Base-by-base conservation (phyloP, 2,113 vertebrate species). In the Cyanoderma ruficeps region DNA sequence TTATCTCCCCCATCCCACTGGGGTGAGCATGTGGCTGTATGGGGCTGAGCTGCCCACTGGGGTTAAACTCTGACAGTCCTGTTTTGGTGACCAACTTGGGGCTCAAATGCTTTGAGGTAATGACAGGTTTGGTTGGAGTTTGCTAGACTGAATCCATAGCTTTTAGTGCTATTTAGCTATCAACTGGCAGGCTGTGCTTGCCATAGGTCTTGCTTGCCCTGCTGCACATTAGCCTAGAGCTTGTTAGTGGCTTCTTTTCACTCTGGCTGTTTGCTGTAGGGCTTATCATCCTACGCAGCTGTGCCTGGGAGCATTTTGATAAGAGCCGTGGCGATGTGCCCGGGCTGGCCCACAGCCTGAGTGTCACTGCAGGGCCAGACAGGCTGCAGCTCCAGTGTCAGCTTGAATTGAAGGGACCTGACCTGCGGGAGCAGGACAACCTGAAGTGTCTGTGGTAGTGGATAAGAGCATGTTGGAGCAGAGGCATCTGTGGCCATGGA, bases 231-330 rank as follows among this genome's bases (percentile, higher is more conserved):
- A 44, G 21, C 41, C n/a, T 59, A 56, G 41, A 72, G 35, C 49
- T 87, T 50, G 14, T 47, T 39, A 35, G 53, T 24, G 30, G 41
- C 55, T 80, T 24, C 41, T 68, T 80, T 89, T 89, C 19, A 10
- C 84, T 77, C 28, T 61, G 57, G 31, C 55, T 87, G 50, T 89
- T 93, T 94, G 87, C 50, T 77, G 27, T 23, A 53, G 55, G 42
- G 56, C 37, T 95, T 96, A 95, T 96, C 94, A 28, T 46, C 72
- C 52, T 27, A 24, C 35, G 49, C 87, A 72, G 71, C 30, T 42
- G 57, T 91, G 68, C 87, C 87, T 94, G 84, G 79, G 44, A 86
- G 49, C 59, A 35, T 46, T 95, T 77, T 83, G 95, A 94, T 96
- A 96, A 83, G 8, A 68, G 67, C 76, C 6, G 1, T 83, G 80